These are phyloP conservation scores for Gallinago jamesoni DNA, from an alignment of 2,113 vertebrate genomes.

Conservation along the genomic window DNA sequence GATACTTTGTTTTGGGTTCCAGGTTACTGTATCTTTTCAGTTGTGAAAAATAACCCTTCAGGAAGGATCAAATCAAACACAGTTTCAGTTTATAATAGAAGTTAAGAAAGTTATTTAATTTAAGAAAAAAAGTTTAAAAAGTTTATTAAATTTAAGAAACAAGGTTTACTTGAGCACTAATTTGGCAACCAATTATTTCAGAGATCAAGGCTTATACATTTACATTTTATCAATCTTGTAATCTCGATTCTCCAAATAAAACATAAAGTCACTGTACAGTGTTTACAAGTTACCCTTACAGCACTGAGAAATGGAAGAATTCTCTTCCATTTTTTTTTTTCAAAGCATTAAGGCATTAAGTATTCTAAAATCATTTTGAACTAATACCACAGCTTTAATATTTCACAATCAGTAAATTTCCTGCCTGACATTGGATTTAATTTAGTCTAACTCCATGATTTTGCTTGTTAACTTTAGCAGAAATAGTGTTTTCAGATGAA, in stretches of 20 bases:
- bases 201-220: not conserved
- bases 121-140: not conserved
- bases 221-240: not conserved
- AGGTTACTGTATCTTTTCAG: not conserved
- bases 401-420: not conserved
- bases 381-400: not conserved
- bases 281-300: not conserved
- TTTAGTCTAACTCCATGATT: not conserved
- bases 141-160: not conserved
- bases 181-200: not conserved
- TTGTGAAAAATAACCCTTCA: conserved; percentile 1
- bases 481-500: conserved; percentile 17
- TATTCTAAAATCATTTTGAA: not conserved
- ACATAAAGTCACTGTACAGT: not conserved
- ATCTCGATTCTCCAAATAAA: not conserved
- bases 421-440: not conserved
- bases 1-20: not conserved
- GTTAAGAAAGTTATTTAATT: not conserved
- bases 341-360: not conserved
- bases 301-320: not conserved
- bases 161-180: not conserved
- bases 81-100: not conserved
- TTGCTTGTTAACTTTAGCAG: conserved; percentile 32
- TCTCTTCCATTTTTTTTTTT: not conserved
- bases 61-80: not conserved